phyloP scores from a whole-genome alignment of 2,113 vertebrate genomes.

The Chrysemys picta region DNA sequence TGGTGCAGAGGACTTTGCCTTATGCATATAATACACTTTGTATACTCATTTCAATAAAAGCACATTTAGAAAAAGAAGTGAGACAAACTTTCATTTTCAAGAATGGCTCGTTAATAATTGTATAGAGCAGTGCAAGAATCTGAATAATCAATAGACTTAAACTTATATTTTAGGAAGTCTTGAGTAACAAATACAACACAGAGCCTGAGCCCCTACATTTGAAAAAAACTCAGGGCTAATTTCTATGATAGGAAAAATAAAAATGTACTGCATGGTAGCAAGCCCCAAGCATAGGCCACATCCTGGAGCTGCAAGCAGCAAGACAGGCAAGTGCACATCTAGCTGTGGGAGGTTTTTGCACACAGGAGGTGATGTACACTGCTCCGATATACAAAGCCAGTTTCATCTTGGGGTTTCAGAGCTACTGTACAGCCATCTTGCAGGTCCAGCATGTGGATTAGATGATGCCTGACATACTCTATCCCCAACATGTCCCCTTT shows the following conservation, averaged over 20 bases:
- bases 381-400: neutral
- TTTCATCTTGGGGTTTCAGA: neutral
- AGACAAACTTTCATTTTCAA: neutral
- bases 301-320: constrained; percentile 46
- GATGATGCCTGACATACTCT: neutral
- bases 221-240: neutral
- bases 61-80: neutral
- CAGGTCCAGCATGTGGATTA: neutral
- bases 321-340: constrained; percentile 10
- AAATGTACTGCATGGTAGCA: neutral
- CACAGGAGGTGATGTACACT: accelerated
- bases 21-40: neutral
- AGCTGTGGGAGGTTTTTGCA: constrained; percentile 15
- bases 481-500: neutral
- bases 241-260: neutral
- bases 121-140: neutral
- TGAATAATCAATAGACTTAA: neutral
- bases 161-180: neutral
- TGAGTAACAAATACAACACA: neutral
- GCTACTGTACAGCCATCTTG: neutral
- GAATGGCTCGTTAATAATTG: neutral
- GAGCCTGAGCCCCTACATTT: neutral
- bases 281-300: constrained; percentile 26
- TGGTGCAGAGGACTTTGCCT: neutral
- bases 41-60: neutral